Evolutionary conservation across 2,888 invertebrate genomes (phyloP).

Genomic region (Auanema freiburgensis): DNA sequence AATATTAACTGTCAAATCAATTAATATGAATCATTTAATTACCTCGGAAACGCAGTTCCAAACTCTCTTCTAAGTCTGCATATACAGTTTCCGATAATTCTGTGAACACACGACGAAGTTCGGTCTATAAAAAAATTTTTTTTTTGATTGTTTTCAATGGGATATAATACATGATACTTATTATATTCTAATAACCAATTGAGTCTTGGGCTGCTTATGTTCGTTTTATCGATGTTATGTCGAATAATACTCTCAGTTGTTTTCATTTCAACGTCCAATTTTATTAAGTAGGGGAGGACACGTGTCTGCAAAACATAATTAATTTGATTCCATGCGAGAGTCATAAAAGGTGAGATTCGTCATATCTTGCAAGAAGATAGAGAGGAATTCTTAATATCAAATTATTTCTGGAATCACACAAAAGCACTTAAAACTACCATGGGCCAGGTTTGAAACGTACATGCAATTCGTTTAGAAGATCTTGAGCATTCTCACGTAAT

Average conservation of each 20-base stretch:
- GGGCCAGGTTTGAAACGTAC: too few species aligned
- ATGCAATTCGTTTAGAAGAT: constrained; percentile 17
- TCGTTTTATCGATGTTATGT: constrained; percentile 17
- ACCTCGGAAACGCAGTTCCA: constrained; percentile 32
- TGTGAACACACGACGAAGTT: constrained; percentile 40
- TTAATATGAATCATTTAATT: neutral
- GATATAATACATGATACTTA: constrained; percentile 13
- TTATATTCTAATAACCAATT: constrained; percentile 18
- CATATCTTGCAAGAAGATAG: too few species aligned
- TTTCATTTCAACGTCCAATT: constrained; percentile 19
- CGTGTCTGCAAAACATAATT: constrained; percentile 11
- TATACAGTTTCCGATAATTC: constrained; percentile 42
- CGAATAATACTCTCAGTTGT: constrained; percentile 12
- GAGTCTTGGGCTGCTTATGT: constrained; percentile 17
- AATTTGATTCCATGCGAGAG: neutral
- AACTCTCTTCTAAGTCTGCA: constrained; percentile 34
- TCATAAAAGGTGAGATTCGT: too few species aligned
- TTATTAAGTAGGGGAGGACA: constrained; percentile 17
- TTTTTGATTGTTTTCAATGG: too few species aligned
- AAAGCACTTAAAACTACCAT: neutral
- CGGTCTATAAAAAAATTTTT: constrained; percentile 26
- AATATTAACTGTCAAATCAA: too few species aligned
- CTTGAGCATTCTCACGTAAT: constrained; percentile 17
- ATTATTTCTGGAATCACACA: neutral
- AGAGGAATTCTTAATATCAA: too few species aligned